phyloP scores from a whole-genome alignment of 2,888 invertebrate genomes.

The Torymus tubicola region DNA sequence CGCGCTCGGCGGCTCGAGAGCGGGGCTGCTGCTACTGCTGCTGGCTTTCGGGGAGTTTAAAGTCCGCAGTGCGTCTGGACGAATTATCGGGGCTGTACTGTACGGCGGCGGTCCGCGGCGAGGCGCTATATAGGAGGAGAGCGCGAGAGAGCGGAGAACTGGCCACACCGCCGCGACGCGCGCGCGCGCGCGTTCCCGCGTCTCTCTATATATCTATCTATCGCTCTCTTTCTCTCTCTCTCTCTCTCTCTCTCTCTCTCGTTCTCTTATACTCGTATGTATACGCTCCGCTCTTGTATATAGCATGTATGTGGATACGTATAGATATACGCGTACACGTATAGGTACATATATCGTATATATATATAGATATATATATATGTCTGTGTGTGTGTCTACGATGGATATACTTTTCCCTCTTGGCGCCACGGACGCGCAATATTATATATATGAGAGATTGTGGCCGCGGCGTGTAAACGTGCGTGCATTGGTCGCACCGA shows the following conservation, averaged over 20 bases:
- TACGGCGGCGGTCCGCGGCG: constrained; percentile 36
- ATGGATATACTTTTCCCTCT: constrained; percentile 67
- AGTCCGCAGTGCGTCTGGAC: constrained; percentile 56
- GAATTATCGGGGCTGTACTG: constrained; percentile 52
- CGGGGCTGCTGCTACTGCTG: too few species aligned
- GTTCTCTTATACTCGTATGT: not conserved
- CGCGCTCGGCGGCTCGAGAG: not conserved
- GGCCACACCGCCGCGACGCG: constrained; percentile 10
- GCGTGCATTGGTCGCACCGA: too few species aligned
- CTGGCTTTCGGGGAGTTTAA: constrained; percentile 44
- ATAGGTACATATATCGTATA: constrained; percentile 16
- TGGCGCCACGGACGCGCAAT: constrained; percentile 75
- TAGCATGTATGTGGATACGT: constrained; percentile 6
- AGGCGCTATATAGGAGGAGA: constrained; percentile 51
- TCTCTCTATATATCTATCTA: not conserved
- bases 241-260: not conserved
- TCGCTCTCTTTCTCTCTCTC: not conserved
- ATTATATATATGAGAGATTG: constrained; percentile 54
- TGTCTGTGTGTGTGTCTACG: not conserved
- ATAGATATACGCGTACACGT: constrained; percentile 2
- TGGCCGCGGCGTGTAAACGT: too few species aligned
- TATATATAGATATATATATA: not conserved
- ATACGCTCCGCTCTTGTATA: not conserved
- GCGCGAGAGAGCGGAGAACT: constrained; percentile 18
- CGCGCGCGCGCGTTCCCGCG: too few species aligned